A percentile compares a stretch with the other conserved stretches of the same genome.
Evolutionary conservation across 1,140 invertebrate genomes (phyloP).

Genomic region (Drosophila mayri): DNA sequence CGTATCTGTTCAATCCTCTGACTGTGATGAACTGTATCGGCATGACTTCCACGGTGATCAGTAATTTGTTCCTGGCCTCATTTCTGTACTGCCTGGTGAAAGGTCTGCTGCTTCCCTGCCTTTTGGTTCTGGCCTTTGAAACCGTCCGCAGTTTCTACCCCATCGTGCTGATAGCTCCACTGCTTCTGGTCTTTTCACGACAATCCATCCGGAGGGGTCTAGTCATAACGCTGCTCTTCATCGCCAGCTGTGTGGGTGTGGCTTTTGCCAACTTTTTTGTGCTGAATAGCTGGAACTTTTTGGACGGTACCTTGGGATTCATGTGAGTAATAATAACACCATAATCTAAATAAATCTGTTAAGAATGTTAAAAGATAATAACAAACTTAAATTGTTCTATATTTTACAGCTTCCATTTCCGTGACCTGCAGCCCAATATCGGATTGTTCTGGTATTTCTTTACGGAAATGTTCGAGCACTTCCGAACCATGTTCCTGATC

Average conservation of each 20-base stretch:
- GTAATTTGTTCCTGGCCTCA: constrained; percentile 92
- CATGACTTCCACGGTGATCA: constrained; percentile 95
- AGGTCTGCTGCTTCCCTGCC: constrained; percentile 87
- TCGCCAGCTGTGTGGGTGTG: constrained; percentile 61
- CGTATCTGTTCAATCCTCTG: constrained; percentile 97
- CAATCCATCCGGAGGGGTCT: constrained; percentile 42
- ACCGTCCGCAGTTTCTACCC: constrained; percentile 95
- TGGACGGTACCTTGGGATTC: constrained; percentile 93
- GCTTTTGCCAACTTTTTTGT: constrained; percentile 59
- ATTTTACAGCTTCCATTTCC: constrained; percentile 90
- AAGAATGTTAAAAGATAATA: neutral
- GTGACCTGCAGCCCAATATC: constrained; percentile 98
- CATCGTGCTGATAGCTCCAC: constrained; percentile 92
- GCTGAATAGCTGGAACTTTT: constrained; percentile 89
- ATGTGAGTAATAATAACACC: constrained; percentile 88
- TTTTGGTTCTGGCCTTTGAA: constrained; percentile 90
- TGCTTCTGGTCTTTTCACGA: constrained; percentile 86
- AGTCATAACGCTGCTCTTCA: constrained; percentile 79
- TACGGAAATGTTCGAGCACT: constrained; percentile 99
- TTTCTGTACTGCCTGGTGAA: constrained; percentile 90
- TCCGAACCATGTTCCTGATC: constrained; percentile 96
- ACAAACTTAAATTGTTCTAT: neutral
- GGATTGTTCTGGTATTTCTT: constrained; percentile 99
- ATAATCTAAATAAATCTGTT: neutral
- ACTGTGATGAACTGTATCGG: constrained; percentile 95